A percentile compares a stretch with the other conserved stretches of the same genome.
These are phyloP conservation scores for Tachina fera DNA, from an alignment of 2,888 invertebrate species.

Conservation along the genomic window DNA sequence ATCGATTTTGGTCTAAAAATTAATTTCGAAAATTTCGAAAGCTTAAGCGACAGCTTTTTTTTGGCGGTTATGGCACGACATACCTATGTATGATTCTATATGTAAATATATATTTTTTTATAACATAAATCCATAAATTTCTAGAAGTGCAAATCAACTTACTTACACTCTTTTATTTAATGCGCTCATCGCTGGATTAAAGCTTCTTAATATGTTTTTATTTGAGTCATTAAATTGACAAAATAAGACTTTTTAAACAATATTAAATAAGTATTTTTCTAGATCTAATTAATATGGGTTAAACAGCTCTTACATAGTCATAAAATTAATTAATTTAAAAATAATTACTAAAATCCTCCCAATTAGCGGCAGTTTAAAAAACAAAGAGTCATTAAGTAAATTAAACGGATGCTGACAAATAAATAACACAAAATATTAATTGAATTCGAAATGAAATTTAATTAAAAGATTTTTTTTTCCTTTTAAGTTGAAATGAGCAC, in stretches of 20 bases:
- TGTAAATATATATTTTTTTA: too few species aligned
- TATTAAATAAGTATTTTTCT: background rate
- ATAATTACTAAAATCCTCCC: constrained; percentile 5
- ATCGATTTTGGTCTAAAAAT: too few species aligned
- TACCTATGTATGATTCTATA: too few species aligned
- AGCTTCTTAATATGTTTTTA: background rate
- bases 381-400: constrained; percentile 2
- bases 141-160: too few species aligned
- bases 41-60: too few species aligned
- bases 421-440: background rate
- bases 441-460: background rate
- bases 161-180: too few species aligned
- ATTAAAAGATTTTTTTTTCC: constrained; percentile 2
- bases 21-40: too few species aligned
- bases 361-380: constrained; percentile 13
- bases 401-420: constrained; percentile 9
- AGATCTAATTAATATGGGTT: constrained; percentile 25
- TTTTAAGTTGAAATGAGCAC: background rate
- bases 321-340: constrained; percentile 13
- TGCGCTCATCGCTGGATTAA: background rate
- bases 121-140: too few species aligned
- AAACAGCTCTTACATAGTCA: background rate
- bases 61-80: too few species aligned
- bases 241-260: background rate
- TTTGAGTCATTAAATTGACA: background rate